A percentile compares a stretch with the other conserved stretches of the same genome.
Conservation (phyloP, 2,797 vertebrate genomes). For the Esox lucius region DNA sequence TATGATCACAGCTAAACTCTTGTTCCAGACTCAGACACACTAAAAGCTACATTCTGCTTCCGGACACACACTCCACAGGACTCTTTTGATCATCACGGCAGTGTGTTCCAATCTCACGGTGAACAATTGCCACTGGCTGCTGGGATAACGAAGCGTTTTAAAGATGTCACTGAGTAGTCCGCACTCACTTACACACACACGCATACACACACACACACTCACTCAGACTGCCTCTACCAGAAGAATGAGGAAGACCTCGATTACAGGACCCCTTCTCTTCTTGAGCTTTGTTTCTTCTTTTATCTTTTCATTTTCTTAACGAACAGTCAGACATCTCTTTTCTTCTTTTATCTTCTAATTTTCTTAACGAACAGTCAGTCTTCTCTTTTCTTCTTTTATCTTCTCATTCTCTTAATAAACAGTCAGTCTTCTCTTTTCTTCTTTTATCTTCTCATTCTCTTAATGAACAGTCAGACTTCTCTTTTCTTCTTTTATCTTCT, state of each 20-base stretch:
- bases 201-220: neutral
- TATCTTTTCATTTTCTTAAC: no score
- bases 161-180: neutral
- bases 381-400: neutral
- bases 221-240: slow-evolving; percentile 48
- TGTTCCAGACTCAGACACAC: neutral
- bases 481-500: no score
- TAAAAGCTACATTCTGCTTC: neutral
- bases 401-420: slow-evolving; percentile 62
- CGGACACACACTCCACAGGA: neutral
- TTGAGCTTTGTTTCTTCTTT: slow-evolving; percentile 56
- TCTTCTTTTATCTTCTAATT: neutral
- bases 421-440: slow-evolving; percentile 20
- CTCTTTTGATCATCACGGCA: neutral
- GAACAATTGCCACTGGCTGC: neutral
- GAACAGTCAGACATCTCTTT: slow-evolving; percentile 3
- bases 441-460: no score
- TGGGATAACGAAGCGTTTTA: neutral
- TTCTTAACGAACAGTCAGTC: neutral
- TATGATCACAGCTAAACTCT: neutral
- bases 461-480: slow-evolving; percentile 52
- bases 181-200: neutral
- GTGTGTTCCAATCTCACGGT: neutral
- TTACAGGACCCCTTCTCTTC: slow-evolving; percentile 56
- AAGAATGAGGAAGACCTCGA: slow-evolving; percentile 60